Evolutionary conservation across 2,113 vertebrate species (phyloP).

Genomic region (Tragelaphus imberbis): DNA sequence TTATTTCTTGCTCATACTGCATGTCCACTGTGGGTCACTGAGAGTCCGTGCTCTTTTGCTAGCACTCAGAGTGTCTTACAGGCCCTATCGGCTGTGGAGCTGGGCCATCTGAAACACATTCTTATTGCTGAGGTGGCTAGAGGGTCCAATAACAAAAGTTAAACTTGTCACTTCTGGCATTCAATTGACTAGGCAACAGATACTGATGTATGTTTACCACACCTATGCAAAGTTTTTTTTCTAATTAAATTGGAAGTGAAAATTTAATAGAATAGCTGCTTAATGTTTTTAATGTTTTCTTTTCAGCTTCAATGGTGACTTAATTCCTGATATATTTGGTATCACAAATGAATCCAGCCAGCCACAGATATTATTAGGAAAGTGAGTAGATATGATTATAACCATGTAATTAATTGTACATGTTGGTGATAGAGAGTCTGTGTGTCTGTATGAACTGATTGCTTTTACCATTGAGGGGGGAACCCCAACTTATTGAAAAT

Average conservation of each 20-base stretch:
- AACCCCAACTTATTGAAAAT: not conserved
- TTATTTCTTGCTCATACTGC: not conserved
- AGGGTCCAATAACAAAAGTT: not conserved
- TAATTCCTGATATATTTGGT: conserved; percentile 96
- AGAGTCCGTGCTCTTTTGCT: not conserved
- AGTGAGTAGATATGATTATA: conserved; percentile 74
- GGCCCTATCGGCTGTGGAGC: not conserved
- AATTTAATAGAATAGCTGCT: not conserved
- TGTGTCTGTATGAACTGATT: not conserved
- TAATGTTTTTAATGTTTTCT: conserved; percentile 57
- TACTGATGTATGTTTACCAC: not conserved
- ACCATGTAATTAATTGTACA: not conserved
- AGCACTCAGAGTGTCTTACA: not conserved
- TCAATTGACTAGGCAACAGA: not conserved
- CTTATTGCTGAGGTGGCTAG: too few relatives aligned
- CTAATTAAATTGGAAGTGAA: not conserved
- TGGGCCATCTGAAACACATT: not conserved
- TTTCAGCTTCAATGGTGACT: conserved; percentile 94
- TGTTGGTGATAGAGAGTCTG: not conserved
- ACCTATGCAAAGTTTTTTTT: not conserved
- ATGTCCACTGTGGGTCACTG: not conserved
- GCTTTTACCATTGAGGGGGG: not conserved
- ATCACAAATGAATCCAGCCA: conserved; percentile 64
- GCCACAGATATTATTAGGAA: conserved; percentile 83
- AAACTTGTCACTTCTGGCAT: not conserved